Percentiles rank a stretch among this genome's conserved stretches.
phyloP scores from a whole-genome alignment of 2,113 vertebrate genomes.

The Scomber japonicus region DNA sequence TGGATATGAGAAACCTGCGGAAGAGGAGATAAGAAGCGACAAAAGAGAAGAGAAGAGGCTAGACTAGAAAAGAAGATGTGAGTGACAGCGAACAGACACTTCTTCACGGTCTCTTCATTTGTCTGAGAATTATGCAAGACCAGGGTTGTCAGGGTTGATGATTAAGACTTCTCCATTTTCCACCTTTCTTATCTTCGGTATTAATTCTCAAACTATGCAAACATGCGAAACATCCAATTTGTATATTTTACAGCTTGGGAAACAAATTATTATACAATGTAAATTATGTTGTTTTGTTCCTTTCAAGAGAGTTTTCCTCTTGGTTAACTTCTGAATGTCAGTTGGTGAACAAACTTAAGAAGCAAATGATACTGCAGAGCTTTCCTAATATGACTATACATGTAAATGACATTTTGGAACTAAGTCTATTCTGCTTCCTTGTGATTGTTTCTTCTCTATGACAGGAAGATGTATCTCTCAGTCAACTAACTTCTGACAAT shows the following conservation, averaged over 20 bases:
- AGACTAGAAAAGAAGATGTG: background rate
- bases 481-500: conserved; percentile 33
- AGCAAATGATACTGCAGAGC: background rate
- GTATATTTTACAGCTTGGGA: background rate
- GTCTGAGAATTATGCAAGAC: background rate
- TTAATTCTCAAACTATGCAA: no score
- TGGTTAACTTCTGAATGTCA: background rate
- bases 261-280: background rate
- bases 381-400: conserved; percentile 2
- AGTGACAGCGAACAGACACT: background rate
- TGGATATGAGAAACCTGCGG: background rate
- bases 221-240: background rate
- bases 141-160: background rate
- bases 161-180: no score
- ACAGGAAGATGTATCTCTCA: conserved; percentile 36
- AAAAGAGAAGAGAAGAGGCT: background rate
- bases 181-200: no score
- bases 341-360: conserved; percentile 1
- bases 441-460: conserved; percentile 22
- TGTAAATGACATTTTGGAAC: conserved; percentile 39
- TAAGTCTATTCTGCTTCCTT: background rate
- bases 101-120: background rate
- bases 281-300: background rate
- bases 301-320: background rate
- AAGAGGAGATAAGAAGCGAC: background rate